Base-by-base conservation (phyloP, 2,113 vertebrate genomes). In the Oncorhynchus nerka region DNA sequence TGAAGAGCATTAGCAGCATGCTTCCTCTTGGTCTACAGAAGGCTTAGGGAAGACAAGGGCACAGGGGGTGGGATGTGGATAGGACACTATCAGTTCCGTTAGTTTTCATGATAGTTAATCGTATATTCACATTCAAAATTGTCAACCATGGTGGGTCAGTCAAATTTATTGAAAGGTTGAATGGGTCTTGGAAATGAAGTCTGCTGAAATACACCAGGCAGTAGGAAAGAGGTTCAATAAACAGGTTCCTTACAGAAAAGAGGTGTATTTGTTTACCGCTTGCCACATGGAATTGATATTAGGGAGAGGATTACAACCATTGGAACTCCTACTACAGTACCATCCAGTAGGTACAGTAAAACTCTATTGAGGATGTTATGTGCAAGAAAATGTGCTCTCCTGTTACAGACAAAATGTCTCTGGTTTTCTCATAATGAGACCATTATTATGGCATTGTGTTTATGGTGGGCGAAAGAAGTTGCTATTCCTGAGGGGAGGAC, bases 1-100 rank as follows among this genome's bases (percentile, higher is more conserved):
- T 88, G 90, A 85, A 84, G 83, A 91, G 87, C 84, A 87, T 90
- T 90, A 89, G 79, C 80, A 89, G 87, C 81, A 75, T 81, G 80
- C 13, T 77, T 77, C 79, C 84, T 82, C 77, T 83, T 86, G 77
- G 84, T 84, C 88, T 81, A 39, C 39, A 9, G 74, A 84, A 83
- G 83, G 82, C 83, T 88, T 81, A 75, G 66, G 82, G 75, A 68
- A 84, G 88, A 90, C 77, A 87, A 89, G 86, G 74, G 70, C 85
- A 76, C 76, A 71, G 71, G 67, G 83, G 69, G 78, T 72, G 74
- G 82, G 76, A 83, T 69, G 79, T 74, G 74, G 82, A 76, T 78
- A 85, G 79, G 66, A 81, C 86, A 83, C 70, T 11, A n/a, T 49
- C 49, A 28, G 59, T 83, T 76, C 75, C 75, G 85, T 79, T 87